These are phyloP conservation scores for Lasius fuliginosus DNA, from an alignment of 2,888 invertebrate genomes.

Conservation along the genomic window DNA sequence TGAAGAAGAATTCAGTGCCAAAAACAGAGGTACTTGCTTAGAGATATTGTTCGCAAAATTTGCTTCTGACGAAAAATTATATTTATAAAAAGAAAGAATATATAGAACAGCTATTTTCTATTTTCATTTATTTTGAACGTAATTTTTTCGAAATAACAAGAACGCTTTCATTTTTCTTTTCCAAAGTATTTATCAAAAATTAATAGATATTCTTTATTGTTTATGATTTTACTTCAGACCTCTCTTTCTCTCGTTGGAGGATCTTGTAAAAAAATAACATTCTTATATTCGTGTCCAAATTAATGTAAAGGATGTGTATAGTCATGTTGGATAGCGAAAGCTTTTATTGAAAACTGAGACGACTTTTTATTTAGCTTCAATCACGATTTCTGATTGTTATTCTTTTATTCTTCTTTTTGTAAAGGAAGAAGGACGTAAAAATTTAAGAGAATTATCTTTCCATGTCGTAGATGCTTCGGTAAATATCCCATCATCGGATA, in stretches of 20 bases:
- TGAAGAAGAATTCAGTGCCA: too few relatives aligned
- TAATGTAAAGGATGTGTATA: not conserved
- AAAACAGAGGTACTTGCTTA: constrained; percentile 8
- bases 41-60: not conserved
- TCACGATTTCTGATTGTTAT: not conserved
- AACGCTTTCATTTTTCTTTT: not conserved
- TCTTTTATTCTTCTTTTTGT: not conserved
- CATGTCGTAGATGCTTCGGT: not conserved
- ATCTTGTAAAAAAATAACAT: not conserved
- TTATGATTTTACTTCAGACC: not conserved
- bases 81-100: not conserved
- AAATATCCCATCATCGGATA: constrained; percentile 6
- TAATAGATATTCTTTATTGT: not conserved
- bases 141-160: not conserved
- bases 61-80: not conserved
- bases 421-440: not conserved
- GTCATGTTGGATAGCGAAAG: not conserved
- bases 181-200: not conserved
- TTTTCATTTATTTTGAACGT: not conserved
- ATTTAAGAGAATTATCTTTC: not conserved
- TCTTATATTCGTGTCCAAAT: not conserved
- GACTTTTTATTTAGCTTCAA: not conserved
- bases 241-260: not conserved
- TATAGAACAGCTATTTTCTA: not conserved
- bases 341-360: not conserved